Base-by-base conservation (phyloP, 1,140 invertebrate species). In the Neotoxoptera formosana region DNA sequence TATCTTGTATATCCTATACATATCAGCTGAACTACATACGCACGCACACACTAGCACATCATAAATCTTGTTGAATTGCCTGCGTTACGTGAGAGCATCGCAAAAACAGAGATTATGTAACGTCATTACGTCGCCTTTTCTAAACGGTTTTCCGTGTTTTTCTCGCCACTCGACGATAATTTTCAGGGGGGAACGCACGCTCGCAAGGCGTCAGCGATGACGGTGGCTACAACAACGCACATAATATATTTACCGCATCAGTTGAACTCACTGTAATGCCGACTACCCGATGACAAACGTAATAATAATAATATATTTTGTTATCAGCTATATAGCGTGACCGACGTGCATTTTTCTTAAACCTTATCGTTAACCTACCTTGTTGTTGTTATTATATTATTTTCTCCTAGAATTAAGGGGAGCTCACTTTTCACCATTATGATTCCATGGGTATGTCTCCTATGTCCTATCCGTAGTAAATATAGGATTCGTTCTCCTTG, bases 121-220 rank as follows among this genome's bases (percentile, higher is more conserved):
- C 91, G n/a, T 51, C 76, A 86, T 86, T 84, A 93, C 48, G 76
- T 56, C 48, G 48, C 47, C n/a, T 56, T 93, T 93, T 93, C 81
- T 93, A 93, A 93, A 93, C 34, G 91, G 81, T 93, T 93, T 93
- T 86, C 36, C 91, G 91, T 92, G 91, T 92, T 92, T 92, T 83
- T 41, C n/a, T 41, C 36, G 67, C 14, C 51, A 20, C 34, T 90
- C 51, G 4, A 8, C 67, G 47, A 91, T 51, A 81, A 83, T 81
- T 81, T 91, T 91, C n/a, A 2, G 17, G 6, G 36, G 14, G 23
- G 7, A 14, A 14, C 7, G 25, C 36, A 60, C 56, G 53, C 41
- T 30, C 6, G 17, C 53, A 47, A 34, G 87, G 23, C 25, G 25
- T 30, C 83, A 25, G 41, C 83, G 9, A 90, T 20, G 48, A 56